These are phyloP conservation scores for Hydropotes inermis DNA, from an alignment of 2,113 vertebrate species.

Conservation along the genomic window DNA sequence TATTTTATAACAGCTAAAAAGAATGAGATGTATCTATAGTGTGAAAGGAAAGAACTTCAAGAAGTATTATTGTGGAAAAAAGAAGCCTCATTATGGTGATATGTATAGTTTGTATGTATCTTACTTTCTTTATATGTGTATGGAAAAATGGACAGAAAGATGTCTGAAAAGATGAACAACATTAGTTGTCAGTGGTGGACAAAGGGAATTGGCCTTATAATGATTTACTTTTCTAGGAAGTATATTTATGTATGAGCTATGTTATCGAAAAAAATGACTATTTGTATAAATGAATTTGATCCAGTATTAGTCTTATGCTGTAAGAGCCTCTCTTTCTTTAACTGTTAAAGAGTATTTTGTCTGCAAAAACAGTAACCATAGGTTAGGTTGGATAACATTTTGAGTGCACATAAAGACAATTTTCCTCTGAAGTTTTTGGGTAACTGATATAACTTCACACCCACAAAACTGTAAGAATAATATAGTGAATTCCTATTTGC, in stretches of 20 bases:
- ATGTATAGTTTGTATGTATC: neutral
- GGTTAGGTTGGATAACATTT: constrained; percentile 25
- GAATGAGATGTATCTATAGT: neutral
- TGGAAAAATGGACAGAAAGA: neutral
- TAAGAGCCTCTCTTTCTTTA: neutral
- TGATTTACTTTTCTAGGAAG: neutral
- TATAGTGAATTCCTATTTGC: neutral
- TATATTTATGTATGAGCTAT: neutral
- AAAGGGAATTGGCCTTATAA: neutral
- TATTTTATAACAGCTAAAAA: neutral
- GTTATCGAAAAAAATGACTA: neutral
- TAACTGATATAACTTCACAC: neutral
- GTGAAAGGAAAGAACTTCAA: neutral
- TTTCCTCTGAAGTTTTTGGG: constrained; percentile 1
- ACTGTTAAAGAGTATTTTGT: neutral
- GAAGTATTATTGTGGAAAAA: neutral
- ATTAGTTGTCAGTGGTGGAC: neutral
- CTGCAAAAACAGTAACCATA: neutral
- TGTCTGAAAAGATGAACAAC: neutral
- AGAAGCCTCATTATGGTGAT: neutral
- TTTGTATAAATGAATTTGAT: constrained; percentile 14
- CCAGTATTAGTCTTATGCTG: neutral
- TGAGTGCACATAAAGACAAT: neutral
- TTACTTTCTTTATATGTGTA: neutral
- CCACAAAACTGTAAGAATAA: neutral